These are phyloP conservation scores for Leptinotarsa defecta DNA, from an alignment of 1,140 invertebrate species.

Conservation along the genomic window DNA sequence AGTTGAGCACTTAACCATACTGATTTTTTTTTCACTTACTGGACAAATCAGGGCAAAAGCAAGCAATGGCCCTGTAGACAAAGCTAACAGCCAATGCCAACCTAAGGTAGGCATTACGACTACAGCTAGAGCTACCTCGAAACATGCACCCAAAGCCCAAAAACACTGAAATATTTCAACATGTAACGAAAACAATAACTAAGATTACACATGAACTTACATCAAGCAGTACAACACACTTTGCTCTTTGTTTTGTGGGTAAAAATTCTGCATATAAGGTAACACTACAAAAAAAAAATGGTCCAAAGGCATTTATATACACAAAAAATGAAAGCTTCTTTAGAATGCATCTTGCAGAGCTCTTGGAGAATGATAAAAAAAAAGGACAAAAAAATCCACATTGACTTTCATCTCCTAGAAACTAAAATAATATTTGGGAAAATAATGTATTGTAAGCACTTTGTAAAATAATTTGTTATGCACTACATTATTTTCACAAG, in stretches of 20 bases:
- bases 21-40: constrained; percentile 59
- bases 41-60: constrained; percentile 81
- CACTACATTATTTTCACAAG: no score
- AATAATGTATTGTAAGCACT: no score
- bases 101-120: constrained; percentile 91
- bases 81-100: constrained; percentile 86
- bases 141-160: constrained; percentile 92
- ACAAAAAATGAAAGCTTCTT: neutral
- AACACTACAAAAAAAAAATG: constrained; percentile 67
- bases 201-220: constrained; percentile 63
- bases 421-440: no score
- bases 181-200: constrained; percentile 30
- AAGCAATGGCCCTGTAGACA: constrained; percentile 86
- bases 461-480: no score
- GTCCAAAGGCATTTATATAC: neutral
- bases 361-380: constrained; percentile 28
- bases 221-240: constrained; percentile 93
- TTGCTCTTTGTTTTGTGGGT: constrained; percentile 88
- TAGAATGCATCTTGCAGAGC: no score
- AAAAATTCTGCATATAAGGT: constrained; percentile 97
- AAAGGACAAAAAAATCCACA: neutral
- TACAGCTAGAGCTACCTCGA: constrained; percentile 88
- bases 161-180: constrained; percentile 74
- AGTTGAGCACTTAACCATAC: no score
- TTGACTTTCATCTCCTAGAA: neutral